A percentile compares a stretch with the other conserved stretches of the same genome.
These are phyloP conservation scores for Drosophila grimshawi DNA, from an alignment of 1,140 invertebrate genomes.

Conservation along the genomic window DNA sequence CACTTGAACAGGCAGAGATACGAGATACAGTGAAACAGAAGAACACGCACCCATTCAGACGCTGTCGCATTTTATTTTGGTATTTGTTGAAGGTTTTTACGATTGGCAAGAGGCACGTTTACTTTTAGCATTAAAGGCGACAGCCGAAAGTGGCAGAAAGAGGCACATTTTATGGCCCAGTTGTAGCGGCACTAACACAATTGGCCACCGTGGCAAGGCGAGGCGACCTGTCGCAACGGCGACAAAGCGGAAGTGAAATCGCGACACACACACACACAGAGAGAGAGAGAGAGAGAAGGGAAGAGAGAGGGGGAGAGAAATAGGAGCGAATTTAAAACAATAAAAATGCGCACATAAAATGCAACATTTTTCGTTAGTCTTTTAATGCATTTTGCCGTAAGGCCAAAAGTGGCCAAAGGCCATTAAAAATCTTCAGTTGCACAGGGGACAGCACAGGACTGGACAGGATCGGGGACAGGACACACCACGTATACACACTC, in stretches of 20 bases:
- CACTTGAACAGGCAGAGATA: neutral
- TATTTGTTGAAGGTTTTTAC: constrained; percentile 50
- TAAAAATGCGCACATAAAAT: constrained; percentile 74
- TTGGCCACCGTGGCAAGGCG: too few relatives aligned
- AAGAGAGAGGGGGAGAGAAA: constrained; percentile 12
- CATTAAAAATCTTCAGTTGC: constrained; percentile 62
- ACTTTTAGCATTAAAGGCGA: constrained; percentile 65
- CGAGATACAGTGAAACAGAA: neutral
- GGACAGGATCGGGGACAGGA: neutral
- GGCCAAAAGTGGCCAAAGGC: constrained; percentile 50
- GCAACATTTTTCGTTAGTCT: constrained; percentile 40
- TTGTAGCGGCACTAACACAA: constrained; percentile 11
- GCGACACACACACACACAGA: constrained; percentile 7
- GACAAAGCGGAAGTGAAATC: too few relatives aligned
- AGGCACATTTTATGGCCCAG: constrained; percentile 52
- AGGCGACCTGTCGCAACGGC: too few relatives aligned
- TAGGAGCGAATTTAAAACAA: constrained; percentile 60
- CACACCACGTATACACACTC: neutral
- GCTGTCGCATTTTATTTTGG: constrained; percentile 19
- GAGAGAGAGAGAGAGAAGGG: neutral
- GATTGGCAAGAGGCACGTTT: constrained; percentile 66
- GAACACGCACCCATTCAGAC: neutral
- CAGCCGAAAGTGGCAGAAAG: constrained; percentile 13
- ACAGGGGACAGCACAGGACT: neutral
- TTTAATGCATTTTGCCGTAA: constrained; percentile 51